Conservation (phyloP, 1,140 invertebrate species). For the Zophobas morio region DNA sequence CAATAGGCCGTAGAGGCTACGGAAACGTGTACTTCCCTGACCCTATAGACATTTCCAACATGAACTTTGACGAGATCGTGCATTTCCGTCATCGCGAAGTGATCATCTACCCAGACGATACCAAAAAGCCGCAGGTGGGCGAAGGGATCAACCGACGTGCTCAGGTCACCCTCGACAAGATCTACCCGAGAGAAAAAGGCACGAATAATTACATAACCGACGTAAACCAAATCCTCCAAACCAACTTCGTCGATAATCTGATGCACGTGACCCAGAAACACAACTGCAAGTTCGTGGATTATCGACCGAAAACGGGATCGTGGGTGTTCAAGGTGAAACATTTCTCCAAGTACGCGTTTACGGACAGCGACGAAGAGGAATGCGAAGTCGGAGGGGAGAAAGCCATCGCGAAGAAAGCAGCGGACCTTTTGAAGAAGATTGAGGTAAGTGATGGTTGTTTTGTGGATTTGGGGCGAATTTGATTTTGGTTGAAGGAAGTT, state of each 20-base stretch:
- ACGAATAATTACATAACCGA: constrained; percentile 86
- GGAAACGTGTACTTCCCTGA: constrained; percentile 94
- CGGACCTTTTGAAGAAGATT: constrained; percentile 40
- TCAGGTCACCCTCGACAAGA: constrained; percentile 92
- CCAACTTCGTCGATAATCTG: constrained; percentile 92
- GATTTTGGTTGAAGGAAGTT: constrained; percentile 5
- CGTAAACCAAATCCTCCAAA: constrained; percentile 80
- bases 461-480: background rate
- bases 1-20: constrained; percentile 89
- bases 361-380: constrained; percentile 91
- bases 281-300: constrained; percentile 93
- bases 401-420: constrained; percentile 43
- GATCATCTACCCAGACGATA: constrained; percentile 80
- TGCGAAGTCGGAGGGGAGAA: constrained; percentile 61
- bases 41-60: constrained; percentile 87
- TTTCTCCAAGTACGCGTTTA: constrained; percentile 96
- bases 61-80: constrained; percentile 90
- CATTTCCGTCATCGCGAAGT: constrained; percentile 86
- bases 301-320: constrained; percentile 94
- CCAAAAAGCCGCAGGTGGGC: constrained; percentile 83
- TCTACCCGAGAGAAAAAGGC: constrained; percentile 95
- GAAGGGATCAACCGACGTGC: constrained; percentile 92
- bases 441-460: background rate
- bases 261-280: constrained; percentile 88
- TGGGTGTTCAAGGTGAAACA: constrained; percentile 97